These are phyloP conservation scores for Hemicrepidius hirtus DNA, from an alignment of 2,888 invertebrate species.

Conservation along the genomic window DNA sequence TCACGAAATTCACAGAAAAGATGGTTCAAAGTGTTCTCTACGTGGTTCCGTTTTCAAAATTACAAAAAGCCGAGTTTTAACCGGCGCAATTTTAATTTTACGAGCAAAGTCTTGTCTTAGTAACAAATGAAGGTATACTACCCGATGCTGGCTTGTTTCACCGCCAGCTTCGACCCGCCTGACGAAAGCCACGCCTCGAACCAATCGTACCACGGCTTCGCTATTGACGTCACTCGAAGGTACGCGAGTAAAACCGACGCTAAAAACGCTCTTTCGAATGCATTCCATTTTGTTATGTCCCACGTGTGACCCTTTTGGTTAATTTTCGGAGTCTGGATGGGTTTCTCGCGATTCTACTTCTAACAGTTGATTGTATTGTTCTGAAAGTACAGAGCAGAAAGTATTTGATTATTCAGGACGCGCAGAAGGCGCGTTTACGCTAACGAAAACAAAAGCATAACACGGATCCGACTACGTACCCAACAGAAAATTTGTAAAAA, in stretches of 20 bases:
- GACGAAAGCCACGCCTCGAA: constrained; percentile 60
- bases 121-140: constrained; percentile 57
- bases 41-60: constrained; percentile 52
- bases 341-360: neutral
- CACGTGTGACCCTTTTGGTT: constrained; percentile 57
- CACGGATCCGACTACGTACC: too few species aligned
- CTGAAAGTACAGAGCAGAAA: too few species aligned
- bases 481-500: too few species aligned
- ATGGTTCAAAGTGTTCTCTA: constrained; percentile 3
- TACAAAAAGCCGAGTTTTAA: constrained; percentile 30
- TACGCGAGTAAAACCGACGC: constrained; percentile 51
- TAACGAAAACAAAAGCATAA: too few species aligned
- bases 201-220: constrained; percentile 57
- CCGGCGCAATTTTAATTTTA: constrained; percentile 37
- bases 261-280: constrained; percentile 55
- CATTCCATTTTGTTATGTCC: constrained; percentile 62
- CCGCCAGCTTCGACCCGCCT: constrained; percentile 62
- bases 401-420: too few species aligned
- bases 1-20: constrained; percentile 50
- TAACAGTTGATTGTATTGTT: neutral
- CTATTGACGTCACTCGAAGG: constrained; percentile 61
- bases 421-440: too few species aligned
- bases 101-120: constrained; percentile 46
- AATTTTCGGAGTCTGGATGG: constrained; percentile 42
- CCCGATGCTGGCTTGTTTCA: constrained; percentile 56